A percentile compares a stretch with the other conserved stretches of the same genome.
Conservation (phyloP, 2,113 vertebrate genomes). For the Aleadryas rufinucha region DNA sequence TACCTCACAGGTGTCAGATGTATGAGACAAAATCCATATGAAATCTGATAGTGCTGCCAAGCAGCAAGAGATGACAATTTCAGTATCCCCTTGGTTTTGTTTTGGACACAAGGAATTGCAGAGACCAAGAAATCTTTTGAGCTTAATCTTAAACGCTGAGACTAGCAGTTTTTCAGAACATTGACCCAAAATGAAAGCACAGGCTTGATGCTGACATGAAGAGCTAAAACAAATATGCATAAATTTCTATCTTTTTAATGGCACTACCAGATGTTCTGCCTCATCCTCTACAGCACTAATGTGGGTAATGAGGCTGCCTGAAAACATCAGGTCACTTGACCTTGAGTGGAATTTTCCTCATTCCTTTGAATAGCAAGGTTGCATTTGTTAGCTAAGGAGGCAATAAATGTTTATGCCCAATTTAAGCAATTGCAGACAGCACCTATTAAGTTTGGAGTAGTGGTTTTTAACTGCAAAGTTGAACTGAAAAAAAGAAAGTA, state of each 20-base stretch:
- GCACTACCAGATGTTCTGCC: conserved; percentile 44
- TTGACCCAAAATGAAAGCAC: background rate
- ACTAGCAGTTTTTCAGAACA: background rate
- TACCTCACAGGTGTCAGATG: background rate
- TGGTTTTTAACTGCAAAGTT: conserved; percentile 23
- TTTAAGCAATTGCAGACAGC: conserved; percentile 45
- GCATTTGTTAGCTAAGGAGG: conserved; percentile 16
- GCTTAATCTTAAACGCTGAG: background rate
- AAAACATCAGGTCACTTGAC: conserved; percentile 51
- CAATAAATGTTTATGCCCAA: conserved; percentile 58
- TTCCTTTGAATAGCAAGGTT: background rate
- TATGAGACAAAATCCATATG: background rate
- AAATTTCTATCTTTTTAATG: conserved; percentile 35
- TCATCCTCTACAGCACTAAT: conserved; percentile 15
- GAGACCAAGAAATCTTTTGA: conserved; percentile 2
- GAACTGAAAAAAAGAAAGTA: background rate
- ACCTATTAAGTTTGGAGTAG: conserved; percentile 10
- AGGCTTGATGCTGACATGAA: background rate
- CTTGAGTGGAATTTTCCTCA: conserved; percentile 46
- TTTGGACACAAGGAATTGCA: background rate
- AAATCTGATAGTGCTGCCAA: background rate
- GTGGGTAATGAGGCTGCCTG: conserved; percentile 43
- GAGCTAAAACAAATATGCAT: conserved; percentile 14
- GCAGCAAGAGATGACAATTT: background rate
- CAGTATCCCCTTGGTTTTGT: background rate